Evolutionary conservation across 2,113 vertebrate genomes (phyloP).

Genomic region (Varanus komodoensis): DNA sequence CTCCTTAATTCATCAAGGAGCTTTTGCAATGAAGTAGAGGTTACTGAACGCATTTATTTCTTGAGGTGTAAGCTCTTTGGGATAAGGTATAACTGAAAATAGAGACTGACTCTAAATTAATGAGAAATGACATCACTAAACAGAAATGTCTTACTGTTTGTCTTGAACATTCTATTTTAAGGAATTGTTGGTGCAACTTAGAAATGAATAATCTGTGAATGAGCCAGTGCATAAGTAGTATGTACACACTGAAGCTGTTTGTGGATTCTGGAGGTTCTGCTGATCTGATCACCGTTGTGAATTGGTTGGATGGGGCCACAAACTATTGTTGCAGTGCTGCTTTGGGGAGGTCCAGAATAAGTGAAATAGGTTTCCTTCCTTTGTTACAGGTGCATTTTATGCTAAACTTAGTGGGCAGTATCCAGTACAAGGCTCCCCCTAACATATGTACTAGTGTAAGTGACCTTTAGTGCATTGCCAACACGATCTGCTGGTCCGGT

Average conservation of each 20-base stretch:
- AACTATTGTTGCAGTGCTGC: neutral
- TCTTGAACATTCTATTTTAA: conserved; percentile 11
- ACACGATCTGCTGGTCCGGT: too few species aligned
- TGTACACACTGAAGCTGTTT: neutral
- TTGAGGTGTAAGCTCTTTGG: neutral
- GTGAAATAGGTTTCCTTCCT: neutral
- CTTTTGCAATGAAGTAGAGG: conserved; percentile 5
- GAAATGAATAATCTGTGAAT: neutral
- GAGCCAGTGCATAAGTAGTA: neutral
- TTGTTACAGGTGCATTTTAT: neutral
- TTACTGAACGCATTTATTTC: conserved; percentile 34
- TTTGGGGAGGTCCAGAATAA: neutral
- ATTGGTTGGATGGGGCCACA: neutral
- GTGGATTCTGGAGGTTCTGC: neutral
- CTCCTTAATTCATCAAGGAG: conserved; percentile 30
- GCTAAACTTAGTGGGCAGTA: neutral
- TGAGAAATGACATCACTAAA: neutral
- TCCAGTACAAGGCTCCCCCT: too few species aligned
- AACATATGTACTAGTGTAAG: too few species aligned
- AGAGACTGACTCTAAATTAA: neutral
- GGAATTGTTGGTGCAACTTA: neutral
- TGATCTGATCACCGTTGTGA: neutral
- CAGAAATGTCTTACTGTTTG: neutral
- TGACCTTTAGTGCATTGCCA: too few species aligned
- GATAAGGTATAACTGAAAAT: neutral